These are phyloP conservation scores for Macropodus opercularis DNA, from an alignment of 2,797 vertebrate species.

Conservation along the genomic window DNA sequence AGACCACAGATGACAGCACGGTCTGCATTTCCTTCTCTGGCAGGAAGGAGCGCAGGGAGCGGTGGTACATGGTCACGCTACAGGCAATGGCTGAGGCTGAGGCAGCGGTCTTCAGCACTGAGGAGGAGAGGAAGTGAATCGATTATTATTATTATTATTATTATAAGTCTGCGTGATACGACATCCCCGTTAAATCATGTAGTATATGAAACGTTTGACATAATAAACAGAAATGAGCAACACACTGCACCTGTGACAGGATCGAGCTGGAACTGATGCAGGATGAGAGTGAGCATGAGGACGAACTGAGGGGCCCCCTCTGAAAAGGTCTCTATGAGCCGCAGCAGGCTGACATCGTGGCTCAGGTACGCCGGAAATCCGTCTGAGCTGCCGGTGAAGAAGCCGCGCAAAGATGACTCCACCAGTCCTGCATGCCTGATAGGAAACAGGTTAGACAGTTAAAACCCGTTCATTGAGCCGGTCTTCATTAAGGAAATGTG, in stretches of 20 bases:
- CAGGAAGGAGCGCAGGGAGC: constrained; percentile 84
- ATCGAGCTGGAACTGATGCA: constrained; percentile 71
- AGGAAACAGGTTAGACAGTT: accelerated
- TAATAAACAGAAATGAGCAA: background rate
- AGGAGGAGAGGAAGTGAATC: constrained; percentile 52
- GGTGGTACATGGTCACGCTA: constrained; percentile 87
- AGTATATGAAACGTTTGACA: background rate
- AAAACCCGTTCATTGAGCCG: background rate
- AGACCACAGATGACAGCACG: constrained; percentile 64
- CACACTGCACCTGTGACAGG: constrained; percentile 77
- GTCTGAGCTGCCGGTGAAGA: accelerated
- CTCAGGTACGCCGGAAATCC: constrained; percentile 71
- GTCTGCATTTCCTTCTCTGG: constrained; percentile 68
- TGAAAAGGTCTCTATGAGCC: constrained; percentile 89
- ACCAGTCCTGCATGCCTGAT: constrained; percentile 66
- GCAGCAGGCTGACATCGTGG: constrained; percentile 90
- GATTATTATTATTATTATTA: too few species aligned
- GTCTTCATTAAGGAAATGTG: background rate
- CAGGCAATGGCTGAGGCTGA: constrained; percentile 81
- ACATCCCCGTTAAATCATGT: too few species aligned
- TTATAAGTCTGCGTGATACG: too few species aligned
- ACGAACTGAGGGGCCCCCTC: constrained; percentile 90
- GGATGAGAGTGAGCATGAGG: constrained; percentile 81
- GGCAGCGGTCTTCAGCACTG: constrained; percentile 82
- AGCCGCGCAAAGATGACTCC: constrained; percentile 36